Evolutionary conservation across 2,888 invertebrate genomes (phyloP).

Genomic region (Tigriopus californicus): DNA sequence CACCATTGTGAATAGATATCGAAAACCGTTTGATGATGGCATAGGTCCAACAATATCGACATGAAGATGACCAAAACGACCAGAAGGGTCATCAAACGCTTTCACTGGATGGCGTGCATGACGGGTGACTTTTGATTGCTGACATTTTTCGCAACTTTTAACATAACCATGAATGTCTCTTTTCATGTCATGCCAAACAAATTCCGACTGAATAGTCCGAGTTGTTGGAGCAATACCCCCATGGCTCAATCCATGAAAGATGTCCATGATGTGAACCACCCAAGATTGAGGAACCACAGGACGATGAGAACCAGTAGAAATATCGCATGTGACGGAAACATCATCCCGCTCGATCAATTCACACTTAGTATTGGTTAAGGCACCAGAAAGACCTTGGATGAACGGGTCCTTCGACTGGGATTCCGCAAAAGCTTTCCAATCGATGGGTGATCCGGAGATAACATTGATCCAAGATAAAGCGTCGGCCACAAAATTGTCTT

Average conservation of each 20-base stretch:
- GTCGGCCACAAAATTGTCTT: too few relatives aligned
- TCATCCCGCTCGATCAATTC: too few relatives aligned
- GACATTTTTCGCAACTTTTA: slow-evolving; percentile 3
- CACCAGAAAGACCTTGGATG: too few relatives aligned
- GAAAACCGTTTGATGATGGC: slow-evolving; percentile 5
- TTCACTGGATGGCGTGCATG: neutral
- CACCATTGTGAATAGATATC: slow-evolving; percentile 3
- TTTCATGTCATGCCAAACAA: slow-evolving; percentile 12
- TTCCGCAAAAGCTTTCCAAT: too few relatives aligned
- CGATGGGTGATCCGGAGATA: neutral
- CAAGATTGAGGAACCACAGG: too few relatives aligned
- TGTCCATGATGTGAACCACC: neutral
- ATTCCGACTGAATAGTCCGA: neutral
- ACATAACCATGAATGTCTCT: neutral
- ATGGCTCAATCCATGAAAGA: neutral
- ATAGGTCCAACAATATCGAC: slow-evolving; percentile 13
- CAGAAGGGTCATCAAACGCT: too few relatives aligned
- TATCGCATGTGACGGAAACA: too few relatives aligned
- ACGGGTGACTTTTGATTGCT: neutral
- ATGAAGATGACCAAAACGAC: neutral
- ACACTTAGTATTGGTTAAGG: too few relatives aligned
- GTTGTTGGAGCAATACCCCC: neutral
- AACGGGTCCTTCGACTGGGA: too few relatives aligned
- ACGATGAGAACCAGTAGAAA: too few relatives aligned
- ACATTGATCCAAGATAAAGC: neutral